A percentile compares a stretch with the other conserved stretches of the same genome.
phyloP scores from a whole-genome alignment of 2,113 vertebrate species.

The Rynchops niger region DNA sequence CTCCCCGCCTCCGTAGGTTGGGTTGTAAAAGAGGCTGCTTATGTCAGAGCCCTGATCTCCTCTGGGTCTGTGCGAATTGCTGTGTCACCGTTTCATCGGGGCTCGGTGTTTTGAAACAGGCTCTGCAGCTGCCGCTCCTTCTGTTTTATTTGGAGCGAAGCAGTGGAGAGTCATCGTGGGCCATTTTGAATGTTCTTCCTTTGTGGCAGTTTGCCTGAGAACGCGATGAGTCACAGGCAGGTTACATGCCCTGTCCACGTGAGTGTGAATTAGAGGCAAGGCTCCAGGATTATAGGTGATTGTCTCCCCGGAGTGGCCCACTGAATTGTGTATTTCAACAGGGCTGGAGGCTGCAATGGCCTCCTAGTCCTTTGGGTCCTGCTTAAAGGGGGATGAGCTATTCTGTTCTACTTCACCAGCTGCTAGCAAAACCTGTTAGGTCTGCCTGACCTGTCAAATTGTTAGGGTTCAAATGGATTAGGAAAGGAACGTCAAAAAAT shows the following conservation, averaged over 20 bases:
- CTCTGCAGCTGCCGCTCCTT: background rate
- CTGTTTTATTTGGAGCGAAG: constrained; percentile 19
- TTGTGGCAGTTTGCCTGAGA: constrained; percentile 29
- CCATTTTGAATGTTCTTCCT: constrained; percentile 36
- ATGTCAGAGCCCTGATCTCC: background rate
- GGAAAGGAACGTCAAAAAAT: constrained; percentile 34
- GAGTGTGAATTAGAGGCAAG: constrained; percentile 27
- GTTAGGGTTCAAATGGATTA: constrained; percentile 58
- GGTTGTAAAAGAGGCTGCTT: background rate
- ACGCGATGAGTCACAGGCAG: constrained; percentile 8
- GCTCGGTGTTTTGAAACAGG: background rate
- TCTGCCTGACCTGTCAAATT: constrained; percentile 61
- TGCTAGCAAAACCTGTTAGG: constrained; percentile 51
- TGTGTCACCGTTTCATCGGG: background rate
- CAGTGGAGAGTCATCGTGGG: background rate
- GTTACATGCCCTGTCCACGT: background rate
- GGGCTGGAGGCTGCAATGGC: background rate
- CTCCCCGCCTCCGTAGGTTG: background rate
- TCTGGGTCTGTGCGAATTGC: background rate
- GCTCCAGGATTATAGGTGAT: background rate
- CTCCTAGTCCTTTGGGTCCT: background rate
- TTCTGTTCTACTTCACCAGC: constrained; percentile 11
- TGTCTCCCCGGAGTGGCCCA: background rate
- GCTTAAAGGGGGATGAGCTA: background rate
- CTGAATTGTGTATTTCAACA: background rate